Evolutionary conservation across 2,888 invertebrate species (phyloP), one percentile per base, ranked within the genome.

Genomic region (Antheraea assamensis): DNA sequence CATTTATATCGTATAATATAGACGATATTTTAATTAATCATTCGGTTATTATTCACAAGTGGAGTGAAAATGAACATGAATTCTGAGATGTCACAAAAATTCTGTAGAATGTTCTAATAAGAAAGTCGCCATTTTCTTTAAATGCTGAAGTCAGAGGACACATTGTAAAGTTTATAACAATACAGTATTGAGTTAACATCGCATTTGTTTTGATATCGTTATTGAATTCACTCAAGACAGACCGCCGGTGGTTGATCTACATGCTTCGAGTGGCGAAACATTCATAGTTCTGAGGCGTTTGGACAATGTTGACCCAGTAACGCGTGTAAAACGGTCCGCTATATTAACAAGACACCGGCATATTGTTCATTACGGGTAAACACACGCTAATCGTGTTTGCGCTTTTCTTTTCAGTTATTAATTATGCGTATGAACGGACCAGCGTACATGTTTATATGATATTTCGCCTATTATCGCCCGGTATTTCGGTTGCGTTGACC

Each of bases 231-330:
- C 74, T 76, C 75, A 74, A 78, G 78, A 75, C 78, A 77, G 74
- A 77, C 75, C 78, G 74, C 77, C 75, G 77, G 76, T 76, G 77
- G 78, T 79, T 82, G 79, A 83, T 81, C 80, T 82, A 83, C 81
- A 78, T 47, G 70, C 75, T 30, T 58, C 58, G 30, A 76, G 79
- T 84, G 83, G 79, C 81, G 79, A 83, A 83, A 83, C 81, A 76
- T 84, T 85, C 87, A 87, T 87, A 80, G 82, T 80, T 76, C 80
- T 79, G 27, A 78, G 82, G 83, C 84, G 85, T 85, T 87, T 87
- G 88, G 88, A 87, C 88, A 87, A 83, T 88, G 88, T 88, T 88
- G 88, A 88, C 88, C 88, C 84, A 88, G 81, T 85, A 87, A 81
- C 83, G 80, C 73, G 77, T 76, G 77, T 73, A 76, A 75, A 70